Base-by-base conservation (phyloP, 2,113 vertebrate genomes). In the Gambusia holbrooki region DNA sequence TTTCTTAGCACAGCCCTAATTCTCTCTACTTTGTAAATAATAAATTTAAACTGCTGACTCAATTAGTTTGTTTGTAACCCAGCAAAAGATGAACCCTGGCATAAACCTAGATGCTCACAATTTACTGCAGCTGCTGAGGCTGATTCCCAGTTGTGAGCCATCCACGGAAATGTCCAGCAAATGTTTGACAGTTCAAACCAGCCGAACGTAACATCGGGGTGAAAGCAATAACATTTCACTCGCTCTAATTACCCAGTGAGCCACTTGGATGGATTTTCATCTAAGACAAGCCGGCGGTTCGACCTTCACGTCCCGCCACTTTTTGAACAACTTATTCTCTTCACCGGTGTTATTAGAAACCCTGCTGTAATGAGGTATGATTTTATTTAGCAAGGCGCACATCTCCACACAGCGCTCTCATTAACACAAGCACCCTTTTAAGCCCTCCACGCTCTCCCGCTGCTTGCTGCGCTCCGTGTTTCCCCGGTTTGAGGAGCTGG, bases 221-320 rank as follows among this genome's bases (percentile, higher is more conserved):
- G 79, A 80, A 75, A 84, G 77, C 76, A 86, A 81, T 83, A 91
- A 88, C 71, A 65, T 89, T 90, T 91, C 91, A 90, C 88, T 66
- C 74, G 79, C 82, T 87, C 85, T 90, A 89, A 90, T 90, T 87
- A 86, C 71, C 84, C 69, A 17, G 69, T 68, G 76, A 89, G 79
- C 54, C 86, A 76, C 86, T 87, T 62, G 69, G 88, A 87, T 51
- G 73, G 71, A 71, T 81, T 91, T 92, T 92, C 84, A 90, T 92
- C 86, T 76, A 51, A 85, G 60, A 71, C 85, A 35, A 91, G 87
- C 58, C 81, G 76, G 79, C 84, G 84, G 78, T 86, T 81, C 22
- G 11, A 67, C 42, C 66, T 81, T 81, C 32, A n/a, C 2, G 7
- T 79, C 79, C 67, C 71, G 62, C 79, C 67, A 67, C 76, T 86